Base-by-base conservation (phyloP, 2,797 vertebrate genomes). In the Silurus aristotelis region DNA sequence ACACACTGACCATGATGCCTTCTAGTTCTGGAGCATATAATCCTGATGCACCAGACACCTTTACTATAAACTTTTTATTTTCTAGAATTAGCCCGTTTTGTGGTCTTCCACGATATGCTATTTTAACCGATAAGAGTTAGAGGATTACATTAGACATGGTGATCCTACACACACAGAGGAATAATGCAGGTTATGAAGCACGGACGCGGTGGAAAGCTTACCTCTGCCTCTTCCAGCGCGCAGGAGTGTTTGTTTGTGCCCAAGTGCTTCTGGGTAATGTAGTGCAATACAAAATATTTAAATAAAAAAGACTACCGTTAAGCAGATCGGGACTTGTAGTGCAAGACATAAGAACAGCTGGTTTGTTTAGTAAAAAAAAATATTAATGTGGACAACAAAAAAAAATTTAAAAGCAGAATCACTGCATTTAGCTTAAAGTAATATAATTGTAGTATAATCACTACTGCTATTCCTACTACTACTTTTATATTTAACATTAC, bases 241-340 rank as follows among this genome's bases (percentile, higher is more conserved):
- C 78, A 66, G 43, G 22, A 25, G 43, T 25, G 67, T 70, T 87
- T 89, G 80, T 85, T 79, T 68, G 81, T 66, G 5, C 12, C 0
- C 20, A 27, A 46, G 81, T 6, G 46, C 52, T 81, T 3, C 22
- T 80, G 88, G 90, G 83, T 70, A 66, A 72, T 90, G 90, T 89
- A 90, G 89, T 90, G 86, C 48, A 7, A 8, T 52, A 52, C 48
- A 52, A 10, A 7, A 10, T 0, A 38, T 38, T 38, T 5, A 38
- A 38, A 38, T 38, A 38, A 38, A 38, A 38, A 14, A 6, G 67
- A 83, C 66, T 86, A 83, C 80, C 80, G 7, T 64, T 73, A 2
- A 3, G 22, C 55, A 17, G 55, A 31, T 27, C 70, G 82, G 85
- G 70, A 55, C 7, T 75, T 88, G 83, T 87, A 81, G 83, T 88